Conservation (phyloP, 2,113 vertebrate genomes). For the Alouatta palliata region DNA sequence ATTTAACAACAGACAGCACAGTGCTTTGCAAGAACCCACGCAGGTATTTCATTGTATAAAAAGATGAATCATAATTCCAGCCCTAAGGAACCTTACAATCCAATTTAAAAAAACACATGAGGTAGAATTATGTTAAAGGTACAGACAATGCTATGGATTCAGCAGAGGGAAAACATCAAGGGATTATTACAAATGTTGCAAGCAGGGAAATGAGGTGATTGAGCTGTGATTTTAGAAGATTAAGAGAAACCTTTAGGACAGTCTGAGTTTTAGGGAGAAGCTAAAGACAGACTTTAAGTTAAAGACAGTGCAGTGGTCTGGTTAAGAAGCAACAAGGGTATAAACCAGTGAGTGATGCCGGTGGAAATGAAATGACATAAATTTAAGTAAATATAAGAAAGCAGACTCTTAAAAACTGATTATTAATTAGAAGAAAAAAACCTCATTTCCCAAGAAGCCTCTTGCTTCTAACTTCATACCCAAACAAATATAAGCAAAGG, state of each 20-base stretch:
- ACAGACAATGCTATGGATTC: neutral
- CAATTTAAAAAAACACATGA: neutral
- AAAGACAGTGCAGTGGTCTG: constrained; percentile 5
- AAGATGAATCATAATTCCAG: constrained; percentile 28
- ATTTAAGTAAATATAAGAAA: constrained; percentile 42
- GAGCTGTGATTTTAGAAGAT: neutral
- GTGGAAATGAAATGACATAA: constrained; percentile 13
- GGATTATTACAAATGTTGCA: neutral
- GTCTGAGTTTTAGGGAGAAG: neutral
- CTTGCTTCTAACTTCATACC: constrained; percentile 32
- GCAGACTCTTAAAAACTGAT: constrained; percentile 5
- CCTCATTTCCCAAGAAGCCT: neutral
- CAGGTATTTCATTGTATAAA: constrained; percentile 22
- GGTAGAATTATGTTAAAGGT: neutral
- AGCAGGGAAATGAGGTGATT: neutral
- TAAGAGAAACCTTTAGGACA: neutral
- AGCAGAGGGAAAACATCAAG: neutral
- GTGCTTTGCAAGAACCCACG: constrained; percentile 30
- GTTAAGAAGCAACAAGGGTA: neutral
- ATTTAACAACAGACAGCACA: constrained; percentile 26
- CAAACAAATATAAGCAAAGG: constrained; percentile 30
- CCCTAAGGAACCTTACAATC: neutral
- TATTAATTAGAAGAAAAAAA: constrained; percentile 23
- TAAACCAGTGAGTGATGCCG: neutral
- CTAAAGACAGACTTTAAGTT: neutral